phyloP scores from a whole-genome alignment of 1,140 invertebrate species.

The Grapholita molesta region DNA sequence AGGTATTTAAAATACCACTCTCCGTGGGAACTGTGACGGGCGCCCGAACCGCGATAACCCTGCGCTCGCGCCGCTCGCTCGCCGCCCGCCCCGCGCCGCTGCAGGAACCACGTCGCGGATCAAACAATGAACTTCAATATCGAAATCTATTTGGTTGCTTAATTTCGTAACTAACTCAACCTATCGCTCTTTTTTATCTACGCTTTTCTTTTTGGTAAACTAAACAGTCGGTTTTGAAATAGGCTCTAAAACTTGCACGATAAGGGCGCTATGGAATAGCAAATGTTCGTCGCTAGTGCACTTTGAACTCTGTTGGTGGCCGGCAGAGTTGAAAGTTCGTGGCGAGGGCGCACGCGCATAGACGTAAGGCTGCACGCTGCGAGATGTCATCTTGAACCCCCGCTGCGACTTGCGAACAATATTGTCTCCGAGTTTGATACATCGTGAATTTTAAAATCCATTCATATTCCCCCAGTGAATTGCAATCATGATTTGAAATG shows the following conservation, averaged over 20 bases:
- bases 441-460: conserved; percentile 75
- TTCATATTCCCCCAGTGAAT: conserved; percentile 63
- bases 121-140: conserved; percentile 73
- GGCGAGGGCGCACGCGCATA: conserved; percentile 22
- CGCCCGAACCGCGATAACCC: conserved; percentile 61
- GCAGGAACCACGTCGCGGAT: conserved; percentile 53
- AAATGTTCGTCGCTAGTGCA: neutral
- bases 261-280: conserved; percentile 33
- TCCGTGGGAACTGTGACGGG: conserved; percentile 71
- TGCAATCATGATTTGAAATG: conserved; percentile 7
- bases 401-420: conserved; percentile 72
- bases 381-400: conserved; percentile 74
- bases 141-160: conserved; percentile 71
- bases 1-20: conserved; percentile 74
- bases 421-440: conserved; percentile 72
- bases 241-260: conserved; percentile 42
- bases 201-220: conserved; percentile 67
- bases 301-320: conserved; percentile 36
- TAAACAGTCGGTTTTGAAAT: conserved; percentile 43
- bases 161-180: conserved; percentile 62
- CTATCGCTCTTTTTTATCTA: conserved; percentile 68
- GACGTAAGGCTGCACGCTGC: conserved; percentile 69
- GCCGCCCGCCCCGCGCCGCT: conserved; percentile 1
- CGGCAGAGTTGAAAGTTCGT: neutral
- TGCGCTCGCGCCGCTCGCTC: conserved; percentile 29